phyloP scores from a whole-genome alignment of 2,113 vertebrate genomes.

The Cephalopterus ornatus region DNA sequence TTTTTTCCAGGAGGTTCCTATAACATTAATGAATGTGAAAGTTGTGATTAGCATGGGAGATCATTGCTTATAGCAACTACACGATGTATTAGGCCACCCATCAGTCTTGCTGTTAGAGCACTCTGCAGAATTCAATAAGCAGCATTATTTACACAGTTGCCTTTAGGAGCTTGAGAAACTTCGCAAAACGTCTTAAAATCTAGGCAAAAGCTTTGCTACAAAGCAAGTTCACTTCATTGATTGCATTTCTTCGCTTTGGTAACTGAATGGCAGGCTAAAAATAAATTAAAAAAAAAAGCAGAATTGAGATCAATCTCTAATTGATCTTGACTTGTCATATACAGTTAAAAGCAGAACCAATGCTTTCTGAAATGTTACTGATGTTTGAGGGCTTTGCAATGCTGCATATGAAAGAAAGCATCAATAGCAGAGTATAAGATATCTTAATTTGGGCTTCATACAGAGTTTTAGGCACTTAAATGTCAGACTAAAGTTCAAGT shows the following conservation, averaged over 20 bases:
- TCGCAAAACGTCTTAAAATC: not conserved
- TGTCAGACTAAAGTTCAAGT: slow-evolving; percentile 50
- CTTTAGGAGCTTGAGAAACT: not conserved
- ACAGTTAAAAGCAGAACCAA: slow-evolving; percentile 43
- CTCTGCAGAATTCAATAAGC: not conserved
- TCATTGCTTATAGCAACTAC: slow-evolving; percentile 32
- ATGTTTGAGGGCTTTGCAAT: slow-evolving; percentile 8
- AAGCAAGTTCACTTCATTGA: not conserved
- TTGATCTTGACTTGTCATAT: slow-evolving; percentile 61
- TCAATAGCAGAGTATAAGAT: slow-evolving; percentile 7
- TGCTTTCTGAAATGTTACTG: slow-evolving; percentile 31
- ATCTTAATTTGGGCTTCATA: slow-evolving; percentile 54
- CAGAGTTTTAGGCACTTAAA: slow-evolving; percentile 41
- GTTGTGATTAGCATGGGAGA: slow-evolving; percentile 31
- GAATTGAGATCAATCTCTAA: slow-evolving; percentile 53
- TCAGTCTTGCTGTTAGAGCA: slow-evolving; percentile 15
- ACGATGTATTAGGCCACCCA: not conserved
- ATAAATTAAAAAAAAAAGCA: slow-evolving; percentile 16
- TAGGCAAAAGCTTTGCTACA: not conserved
- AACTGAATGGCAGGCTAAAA: slow-evolving; percentile 46
- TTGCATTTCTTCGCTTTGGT: slow-evolving; percentile 28
- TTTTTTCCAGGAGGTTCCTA: slow-evolving; percentile 3
- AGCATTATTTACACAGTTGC: slow-evolving; percentile 1
- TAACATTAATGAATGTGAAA: slow-evolving; percentile 21
- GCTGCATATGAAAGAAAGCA: not conserved